Conservation (phyloP, 2,113 vertebrate species). For the Noctilio leporinus region DNA sequence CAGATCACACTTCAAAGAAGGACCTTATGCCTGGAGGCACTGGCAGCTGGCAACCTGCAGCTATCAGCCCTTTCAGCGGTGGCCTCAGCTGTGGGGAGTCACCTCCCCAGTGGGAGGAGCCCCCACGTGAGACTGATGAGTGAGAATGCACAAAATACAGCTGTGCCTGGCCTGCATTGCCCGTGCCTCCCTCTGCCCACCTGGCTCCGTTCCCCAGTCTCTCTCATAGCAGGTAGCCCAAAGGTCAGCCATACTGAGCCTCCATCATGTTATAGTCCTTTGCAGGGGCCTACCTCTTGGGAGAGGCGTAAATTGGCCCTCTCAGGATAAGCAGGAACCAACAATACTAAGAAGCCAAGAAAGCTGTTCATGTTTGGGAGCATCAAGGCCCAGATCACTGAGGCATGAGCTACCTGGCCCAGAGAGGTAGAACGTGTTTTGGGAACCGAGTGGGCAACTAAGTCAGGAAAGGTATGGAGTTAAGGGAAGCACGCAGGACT, state of each 20-base stretch:
- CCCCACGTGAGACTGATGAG: background rate
- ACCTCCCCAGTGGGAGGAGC: background rate
- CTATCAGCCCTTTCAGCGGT: background rate
- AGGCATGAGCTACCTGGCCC: background rate
- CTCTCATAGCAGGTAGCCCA: background rate
- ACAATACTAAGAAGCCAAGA: background rate
- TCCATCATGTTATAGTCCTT: background rate
- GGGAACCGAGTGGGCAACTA: background rate
- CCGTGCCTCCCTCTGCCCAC: background rate
- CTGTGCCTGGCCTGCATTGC: fast-evolving
- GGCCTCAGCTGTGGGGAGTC: background rate
- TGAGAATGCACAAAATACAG: background rate
- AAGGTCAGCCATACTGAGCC: no score
- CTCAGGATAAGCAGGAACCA: background rate
- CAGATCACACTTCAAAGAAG: background rate
- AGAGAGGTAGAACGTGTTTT: background rate
- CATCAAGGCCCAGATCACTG: background rate
- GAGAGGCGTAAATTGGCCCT: background rate
- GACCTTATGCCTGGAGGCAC: background rate
- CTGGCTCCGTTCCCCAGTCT: background rate
- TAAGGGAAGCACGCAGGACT: background rate
- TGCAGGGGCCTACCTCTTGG: background rate
- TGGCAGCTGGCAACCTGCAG: background rate
- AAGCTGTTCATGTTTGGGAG: background rate
- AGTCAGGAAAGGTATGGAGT: background rate